Percentiles rank a stretch among this genome's conserved stretches.
Conservation (phyloP, 2,113 vertebrate genomes). For the Grammomys surdaster region DNA sequence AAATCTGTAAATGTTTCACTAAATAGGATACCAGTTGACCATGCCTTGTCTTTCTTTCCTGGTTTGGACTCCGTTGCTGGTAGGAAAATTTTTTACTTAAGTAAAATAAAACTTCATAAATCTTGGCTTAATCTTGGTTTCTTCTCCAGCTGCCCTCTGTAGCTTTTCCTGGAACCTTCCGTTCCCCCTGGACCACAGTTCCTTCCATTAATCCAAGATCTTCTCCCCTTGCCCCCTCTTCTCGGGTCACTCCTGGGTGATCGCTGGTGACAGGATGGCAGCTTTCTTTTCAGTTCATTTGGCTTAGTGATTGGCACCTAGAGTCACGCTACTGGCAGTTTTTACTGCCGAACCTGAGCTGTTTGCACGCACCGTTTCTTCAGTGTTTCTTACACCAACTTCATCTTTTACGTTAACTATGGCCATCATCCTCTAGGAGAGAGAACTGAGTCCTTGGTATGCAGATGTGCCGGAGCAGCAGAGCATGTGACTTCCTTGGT, state of each 20-base stretch:
- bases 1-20: constrained; percentile 11
- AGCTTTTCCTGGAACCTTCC: background rate
- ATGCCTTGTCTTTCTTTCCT: constrained; percentile 5
- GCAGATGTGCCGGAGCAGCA: background rate
- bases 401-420: background rate
- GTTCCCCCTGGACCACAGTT: background rate
- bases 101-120: constrained; percentile 54
- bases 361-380: background rate
- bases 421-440: background rate
- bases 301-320: background rate
- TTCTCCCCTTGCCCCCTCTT: background rate
- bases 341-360: background rate
- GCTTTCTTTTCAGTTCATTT: background rate
- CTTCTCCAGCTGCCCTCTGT: background rate
- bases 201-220: constrained; percentile 4
- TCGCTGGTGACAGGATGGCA: background rate
- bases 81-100: constrained; percentile 36
- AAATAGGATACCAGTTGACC: background rate
- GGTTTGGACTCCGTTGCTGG: constrained; percentile 7
- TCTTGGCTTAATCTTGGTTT: constrained; percentile 12
- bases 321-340: background rate
- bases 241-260: background rate
- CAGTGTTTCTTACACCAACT: background rate
- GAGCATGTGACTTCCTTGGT: background rate
- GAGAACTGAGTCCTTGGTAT: background rate